These are phyloP conservation scores for Anastrepha obliqua DNA, from an alignment of 1,140 invertebrate species.

Conservation along the genomic window DNA sequence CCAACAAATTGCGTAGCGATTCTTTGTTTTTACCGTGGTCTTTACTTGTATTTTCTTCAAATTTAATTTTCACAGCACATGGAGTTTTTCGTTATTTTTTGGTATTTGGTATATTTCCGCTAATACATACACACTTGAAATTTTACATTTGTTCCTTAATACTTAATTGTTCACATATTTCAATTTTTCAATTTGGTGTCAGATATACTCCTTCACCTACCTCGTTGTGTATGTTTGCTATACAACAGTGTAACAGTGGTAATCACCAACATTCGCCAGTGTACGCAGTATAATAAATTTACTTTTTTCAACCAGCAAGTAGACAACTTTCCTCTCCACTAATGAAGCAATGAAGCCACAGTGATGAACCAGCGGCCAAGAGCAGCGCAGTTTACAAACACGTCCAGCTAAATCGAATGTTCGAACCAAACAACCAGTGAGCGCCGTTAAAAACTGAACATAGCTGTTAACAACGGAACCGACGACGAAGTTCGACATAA, in stretches of 20 bases:
- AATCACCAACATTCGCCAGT: conserved; percentile 12
- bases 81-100: not conserved
- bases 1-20: conserved; percentile 41
- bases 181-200: not conserved
- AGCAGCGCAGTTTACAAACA: conserved; percentile 44
- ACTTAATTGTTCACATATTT: not conserved
- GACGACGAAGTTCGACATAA: not conserved
- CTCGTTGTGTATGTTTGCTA: conserved; percentile 4
- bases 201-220: not conserved
- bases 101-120: not conserved
- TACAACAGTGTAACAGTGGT: not conserved
- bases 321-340: conserved; percentile 30
- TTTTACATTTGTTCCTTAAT: not conserved
- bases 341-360: not conserved
- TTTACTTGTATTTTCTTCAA: not conserved
- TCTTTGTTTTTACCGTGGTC: not conserved
- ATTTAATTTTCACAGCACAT: conserved; percentile 38
- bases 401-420: conserved; percentile 55
- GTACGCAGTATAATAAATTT: not conserved
- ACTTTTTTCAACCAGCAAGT: not conserved
- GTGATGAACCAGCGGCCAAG: not conserved
- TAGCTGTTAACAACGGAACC: not conserved
- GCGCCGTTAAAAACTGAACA: conserved; percentile 46
- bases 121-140: not conserved
- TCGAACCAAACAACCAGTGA: conserved; percentile 56